Conservation (phyloP, 1,140 invertebrate species). For the Tetramorium alpestre region DNA sequence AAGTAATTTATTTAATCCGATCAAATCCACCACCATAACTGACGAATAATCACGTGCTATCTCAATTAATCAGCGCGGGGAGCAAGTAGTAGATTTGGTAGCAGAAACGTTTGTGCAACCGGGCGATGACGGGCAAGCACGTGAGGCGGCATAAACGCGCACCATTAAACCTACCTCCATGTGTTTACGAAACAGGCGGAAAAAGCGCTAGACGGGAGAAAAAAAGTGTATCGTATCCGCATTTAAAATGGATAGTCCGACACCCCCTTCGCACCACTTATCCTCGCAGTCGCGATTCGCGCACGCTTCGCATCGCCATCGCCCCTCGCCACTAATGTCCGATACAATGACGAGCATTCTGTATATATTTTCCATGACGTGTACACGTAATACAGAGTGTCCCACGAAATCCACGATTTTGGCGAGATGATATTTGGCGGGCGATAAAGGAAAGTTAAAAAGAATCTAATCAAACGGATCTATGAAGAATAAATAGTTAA, state of each 20-base stretch:
- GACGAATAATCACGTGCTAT: not conserved
- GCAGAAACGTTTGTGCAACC: constrained; percentile 47
- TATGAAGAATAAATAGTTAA: not conserved
- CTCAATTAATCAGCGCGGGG: constrained; percentile 39
- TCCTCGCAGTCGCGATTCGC: constrained; percentile 42
- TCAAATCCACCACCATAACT: not conserved
- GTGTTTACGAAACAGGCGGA: constrained; percentile 42
- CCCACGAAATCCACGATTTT: not conserved
- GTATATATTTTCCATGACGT: not conserved
- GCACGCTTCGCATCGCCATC: constrained; percentile 35
- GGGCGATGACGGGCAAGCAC: constrained; percentile 30
- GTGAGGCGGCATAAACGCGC: constrained; percentile 62
- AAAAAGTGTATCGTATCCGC: constrained; percentile 52
- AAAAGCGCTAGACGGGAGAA: constrained; percentile 5
- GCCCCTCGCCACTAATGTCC: not conserved
- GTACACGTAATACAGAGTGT: not conserved
- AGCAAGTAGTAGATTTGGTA: constrained; percentile 1
- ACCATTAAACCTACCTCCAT: constrained; percentile 47
- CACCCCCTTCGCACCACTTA: constrained; percentile 33
- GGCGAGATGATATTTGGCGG: not conserved
- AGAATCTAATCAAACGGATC: not conserved
- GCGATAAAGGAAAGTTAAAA: not conserved
- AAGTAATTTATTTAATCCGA: constrained; percentile 2
- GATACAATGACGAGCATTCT: not conserved
- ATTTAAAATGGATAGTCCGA: constrained; percentile 55